phyloP scores from a whole-genome alignment of 2,113 vertebrate species.

The Coracopsis vasa region DNA sequence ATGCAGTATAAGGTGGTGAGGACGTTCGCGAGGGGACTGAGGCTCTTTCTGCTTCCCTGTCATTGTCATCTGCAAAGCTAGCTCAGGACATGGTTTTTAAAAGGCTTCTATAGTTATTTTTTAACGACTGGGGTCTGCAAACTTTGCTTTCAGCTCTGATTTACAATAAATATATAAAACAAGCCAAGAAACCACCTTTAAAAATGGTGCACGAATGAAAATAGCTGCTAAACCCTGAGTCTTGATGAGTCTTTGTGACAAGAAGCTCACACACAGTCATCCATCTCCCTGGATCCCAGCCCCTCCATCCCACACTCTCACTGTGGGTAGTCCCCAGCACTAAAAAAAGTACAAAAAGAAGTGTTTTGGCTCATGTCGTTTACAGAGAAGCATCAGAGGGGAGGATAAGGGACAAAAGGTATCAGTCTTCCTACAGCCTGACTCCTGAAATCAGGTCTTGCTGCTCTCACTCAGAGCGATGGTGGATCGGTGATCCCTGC shows the following conservation, averaged over 20 bases:
- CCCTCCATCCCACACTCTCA: not conserved
- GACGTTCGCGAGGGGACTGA: not conserved
- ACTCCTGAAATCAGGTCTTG: not conserved
- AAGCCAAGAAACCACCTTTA: not conserved
- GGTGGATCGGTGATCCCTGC: not conserved
- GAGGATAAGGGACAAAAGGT: not conserved
- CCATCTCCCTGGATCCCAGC: not conserved
- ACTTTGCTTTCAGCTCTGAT: not conserved
- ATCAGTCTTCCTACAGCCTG: not conserved
- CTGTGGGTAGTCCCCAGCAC: not conserved
- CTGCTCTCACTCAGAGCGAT: accelerated
- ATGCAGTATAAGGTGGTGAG: accelerated
- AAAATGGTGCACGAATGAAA: not conserved
- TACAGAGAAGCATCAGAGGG: not conserved
- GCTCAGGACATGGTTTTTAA: not conserved
- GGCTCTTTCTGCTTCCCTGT: not conserved
- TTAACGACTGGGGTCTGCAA: accelerated
- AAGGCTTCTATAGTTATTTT: not conserved
- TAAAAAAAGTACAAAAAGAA: not conserved
- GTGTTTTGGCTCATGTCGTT: not conserved
- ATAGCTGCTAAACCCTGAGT: not conserved
- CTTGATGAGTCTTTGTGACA: not conserved
- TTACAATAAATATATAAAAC: not conserved
- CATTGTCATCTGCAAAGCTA: not conserved
- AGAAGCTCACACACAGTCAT: not conserved